Base-by-base conservation (phyloP, 2,113 vertebrate genomes). In the Neodontobutis hainanensis region DNA sequence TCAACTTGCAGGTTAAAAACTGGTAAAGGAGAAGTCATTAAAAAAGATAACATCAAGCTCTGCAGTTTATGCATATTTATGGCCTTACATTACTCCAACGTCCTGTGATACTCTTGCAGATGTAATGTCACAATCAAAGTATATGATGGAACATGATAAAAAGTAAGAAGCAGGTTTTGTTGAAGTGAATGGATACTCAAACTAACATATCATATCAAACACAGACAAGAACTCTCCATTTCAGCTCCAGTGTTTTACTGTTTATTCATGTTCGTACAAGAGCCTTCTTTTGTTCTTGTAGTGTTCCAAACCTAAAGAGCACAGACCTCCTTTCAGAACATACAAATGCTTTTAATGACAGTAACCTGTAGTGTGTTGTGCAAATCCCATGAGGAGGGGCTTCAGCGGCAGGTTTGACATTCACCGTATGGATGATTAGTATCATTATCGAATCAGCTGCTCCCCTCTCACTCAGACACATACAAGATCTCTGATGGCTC, bases 371-470 rank as follows among this genome's bases (percentile, higher is more conserved):
- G 48, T 61, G n/a, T 80, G 75, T 62, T 82, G 45, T 34, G 4
- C 15, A 55, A 5, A 19, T 75, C 75, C 82, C 83, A 63, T 8
- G 59, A 68, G 84, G 58, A 56, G 16, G 50, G 43, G 46, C 72
- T 77, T 70, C 64, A 70, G 68, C 72, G 61, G 77, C 75, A 72
- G 69, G 60, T 68, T 78, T 77, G 83, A 85, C 75, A 85, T 75
- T 78, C 61, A 35, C 73, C 65, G 61, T 85, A 72, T 84, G 76
- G 77, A 78, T 74, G 75, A 88, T 90, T 85, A 85, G 75, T 79
- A 73, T 80, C 77, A 84, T 88, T 87, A 83, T 75, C 65, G 80
- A 71, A 78, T 85, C 85, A 80, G 69, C 79, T 87, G 77, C 74
- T 79, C 78, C 36, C 38, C 70, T 50, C 77, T 76, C 69, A 52